phyloP scores from a whole-genome alignment of 2,888 invertebrate species.

The Schrankia costaestrigalis region DNA sequence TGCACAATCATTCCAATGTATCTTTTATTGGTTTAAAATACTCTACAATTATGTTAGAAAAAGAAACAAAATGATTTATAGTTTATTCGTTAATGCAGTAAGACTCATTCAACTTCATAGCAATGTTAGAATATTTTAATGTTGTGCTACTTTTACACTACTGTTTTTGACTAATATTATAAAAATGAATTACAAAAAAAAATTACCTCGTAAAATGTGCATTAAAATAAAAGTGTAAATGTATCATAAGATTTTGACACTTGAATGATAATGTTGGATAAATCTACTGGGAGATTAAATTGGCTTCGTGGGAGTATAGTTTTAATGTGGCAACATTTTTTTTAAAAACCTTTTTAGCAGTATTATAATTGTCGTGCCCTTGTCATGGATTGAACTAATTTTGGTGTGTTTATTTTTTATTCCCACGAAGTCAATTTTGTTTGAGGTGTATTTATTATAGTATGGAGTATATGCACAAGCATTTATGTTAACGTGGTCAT shows the following conservation, averaged over 20 bases:
- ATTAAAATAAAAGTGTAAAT: conserved; percentile 13
- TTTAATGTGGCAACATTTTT: conserved; percentile 22
- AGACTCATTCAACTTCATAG: conserved; percentile 17
- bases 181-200: conserved; percentile 1
- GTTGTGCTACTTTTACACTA: conserved; percentile 10
- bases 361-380: conserved; percentile 33
- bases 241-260: conserved; percentile 9
- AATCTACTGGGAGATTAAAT: conserved; percentile 20
- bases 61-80: conserved; percentile 14
- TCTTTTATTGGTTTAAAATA: too few relatives aligned
- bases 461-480: conserved; percentile 43
- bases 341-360: conserved; percentile 17
- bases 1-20: too few relatives aligned
- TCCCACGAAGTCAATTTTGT: conserved; percentile 34
- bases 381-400: conserved; percentile 1
- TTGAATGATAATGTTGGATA: conserved; percentile 15
- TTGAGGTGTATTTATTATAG: conserved; percentile 29
- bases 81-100: conserved; percentile 12
- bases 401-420: conserved; percentile 6
- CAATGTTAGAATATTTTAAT: conserved; percentile 16
- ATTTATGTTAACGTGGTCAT: conserved; percentile 36
- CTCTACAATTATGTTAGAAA: conserved; percentile 9
- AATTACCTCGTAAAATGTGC: conserved; percentile 6
- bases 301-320: conserved; percentile 34
- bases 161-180: conserved; percentile 5